Conservation (phyloP, 2,113 vertebrate species). For the Oryzias woworae region DNA sequence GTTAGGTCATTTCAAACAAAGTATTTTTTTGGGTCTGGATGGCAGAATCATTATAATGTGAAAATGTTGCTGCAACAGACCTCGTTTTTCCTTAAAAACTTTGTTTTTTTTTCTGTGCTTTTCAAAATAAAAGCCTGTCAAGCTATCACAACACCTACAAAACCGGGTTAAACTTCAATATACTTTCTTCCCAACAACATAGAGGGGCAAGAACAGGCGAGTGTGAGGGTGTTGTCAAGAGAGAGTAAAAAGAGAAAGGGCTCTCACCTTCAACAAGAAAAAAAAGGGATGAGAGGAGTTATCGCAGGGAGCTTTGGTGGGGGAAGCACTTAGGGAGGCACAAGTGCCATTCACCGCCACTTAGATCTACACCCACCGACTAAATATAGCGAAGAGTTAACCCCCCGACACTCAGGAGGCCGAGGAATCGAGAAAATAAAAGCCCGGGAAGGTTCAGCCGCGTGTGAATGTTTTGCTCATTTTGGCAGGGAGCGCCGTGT, state of each 20-base stretch:
- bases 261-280: conserved; percentile 76
- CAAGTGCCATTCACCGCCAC: conserved; percentile 83
- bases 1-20: no score
- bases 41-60: no score
- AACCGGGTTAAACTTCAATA: conserved; percentile 56
- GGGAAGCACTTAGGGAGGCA: conserved; percentile 6
- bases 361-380: conserved; percentile 76
- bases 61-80: no score
- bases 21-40: no score
- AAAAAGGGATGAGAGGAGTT: conserved; percentile 79
- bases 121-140: not conserved
- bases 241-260: conserved; percentile 48
- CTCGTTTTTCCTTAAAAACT: no score
- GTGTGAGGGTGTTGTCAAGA: conserved; percentile 64
- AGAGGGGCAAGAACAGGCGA: conserved; percentile 70
- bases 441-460: not conserved
- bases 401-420: conserved; percentile 19
- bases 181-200: conserved; percentile 30
- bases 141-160: no score
- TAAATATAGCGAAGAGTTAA: conserved; percentile 84
- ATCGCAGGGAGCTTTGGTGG: conserved; percentile 63
- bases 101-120: not conserved
- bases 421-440: conserved; percentile 37
- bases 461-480: not conserved
- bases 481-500: not conserved